Conservation (phyloP, 2,888 invertebrate genomes). For the Notocelia uddmanniana region DNA sequence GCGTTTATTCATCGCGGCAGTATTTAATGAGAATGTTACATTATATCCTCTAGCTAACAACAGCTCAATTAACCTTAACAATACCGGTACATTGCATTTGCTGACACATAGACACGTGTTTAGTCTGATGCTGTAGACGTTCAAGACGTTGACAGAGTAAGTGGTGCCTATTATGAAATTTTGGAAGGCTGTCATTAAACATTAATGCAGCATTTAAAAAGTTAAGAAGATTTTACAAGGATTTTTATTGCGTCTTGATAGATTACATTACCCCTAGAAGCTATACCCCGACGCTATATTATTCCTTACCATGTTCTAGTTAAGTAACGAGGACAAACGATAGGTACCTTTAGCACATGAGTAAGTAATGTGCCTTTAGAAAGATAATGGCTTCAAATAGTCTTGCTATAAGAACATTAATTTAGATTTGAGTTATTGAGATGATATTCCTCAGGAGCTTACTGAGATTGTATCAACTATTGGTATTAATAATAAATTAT, state of each 20-base stretch:
- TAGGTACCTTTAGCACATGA: too few relatives aligned
- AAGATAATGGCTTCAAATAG: slow-evolving; percentile 34
- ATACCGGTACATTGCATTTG: slow-evolving; percentile 33
- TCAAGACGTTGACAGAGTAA: slow-evolving; percentile 34
- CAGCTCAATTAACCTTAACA: slow-evolving; percentile 47
- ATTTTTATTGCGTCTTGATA: background rate
- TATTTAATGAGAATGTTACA: slow-evolving; percentile 45
- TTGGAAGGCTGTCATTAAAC: slow-evolving; percentile 16
- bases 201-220: background rate
- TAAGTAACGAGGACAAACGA: slow-evolving; percentile 14
- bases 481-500: slow-evolving; percentile 77
- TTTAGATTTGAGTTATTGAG: slow-evolving; percentile 49
- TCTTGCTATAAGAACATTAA: slow-evolving; percentile 33
- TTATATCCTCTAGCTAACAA: slow-evolving; percentile 44
- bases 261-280: background rate
- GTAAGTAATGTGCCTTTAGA: too few relatives aligned
- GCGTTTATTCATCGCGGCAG: slow-evolving; percentile 42
- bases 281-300: background rate
- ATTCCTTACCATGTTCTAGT: background rate
- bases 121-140: slow-evolving; percentile 5
- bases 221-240: background rate
- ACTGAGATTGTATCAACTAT: slow-evolving; percentile 72
- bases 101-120: slow-evolving; percentile 39
- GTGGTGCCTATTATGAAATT: slow-evolving; percentile 19
- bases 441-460: slow-evolving; percentile 63